These are phyloP conservation scores for Calcarius lapponicus DNA, from an alignment of 2,797 vertebrate species.

Conservation along the genomic window DNA sequence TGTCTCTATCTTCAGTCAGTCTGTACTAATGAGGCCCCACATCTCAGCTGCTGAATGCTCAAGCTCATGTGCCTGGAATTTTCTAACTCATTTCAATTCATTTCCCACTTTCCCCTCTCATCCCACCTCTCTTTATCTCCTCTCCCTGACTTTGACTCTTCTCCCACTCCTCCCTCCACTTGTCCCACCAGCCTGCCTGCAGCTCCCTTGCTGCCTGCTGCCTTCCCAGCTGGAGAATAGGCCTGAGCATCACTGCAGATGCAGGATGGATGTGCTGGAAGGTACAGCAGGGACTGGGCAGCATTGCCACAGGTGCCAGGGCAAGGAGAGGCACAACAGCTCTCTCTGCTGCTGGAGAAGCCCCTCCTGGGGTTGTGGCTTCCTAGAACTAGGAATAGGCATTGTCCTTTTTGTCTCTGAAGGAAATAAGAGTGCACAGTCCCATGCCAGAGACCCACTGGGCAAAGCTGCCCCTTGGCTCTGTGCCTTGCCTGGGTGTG, in stretches of 20 bases:
- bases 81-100: slow-evolving; percentile 50
- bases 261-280: fast-evolving
- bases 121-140: neutral
- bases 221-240: neutral
- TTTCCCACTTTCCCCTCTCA: slow-evolving; percentile 20
- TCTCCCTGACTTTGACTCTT: neutral
- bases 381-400: neutral
- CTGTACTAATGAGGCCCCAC: slow-evolving; percentile 74
- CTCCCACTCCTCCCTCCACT: neutral
- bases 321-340: neutral
- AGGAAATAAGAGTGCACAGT: neutral
- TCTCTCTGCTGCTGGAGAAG: neutral
- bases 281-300: neutral
- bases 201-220: neutral
- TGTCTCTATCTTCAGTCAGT: slow-evolving; percentile 71
- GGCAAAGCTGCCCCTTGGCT: neutral
- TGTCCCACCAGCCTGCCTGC: neutral
- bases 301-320: fast-evolving
- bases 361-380: neutral
- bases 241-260: neutral
- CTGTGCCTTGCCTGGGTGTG: neutral
- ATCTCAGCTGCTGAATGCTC: slow-evolving; percentile 66
- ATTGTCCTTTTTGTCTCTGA: neutral
- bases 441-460: neutral
- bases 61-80: slow-evolving; percentile 50